phyloP scores from a whole-genome alignment of 2,888 invertebrate species.

The Polyommatus icarus region DNA sequence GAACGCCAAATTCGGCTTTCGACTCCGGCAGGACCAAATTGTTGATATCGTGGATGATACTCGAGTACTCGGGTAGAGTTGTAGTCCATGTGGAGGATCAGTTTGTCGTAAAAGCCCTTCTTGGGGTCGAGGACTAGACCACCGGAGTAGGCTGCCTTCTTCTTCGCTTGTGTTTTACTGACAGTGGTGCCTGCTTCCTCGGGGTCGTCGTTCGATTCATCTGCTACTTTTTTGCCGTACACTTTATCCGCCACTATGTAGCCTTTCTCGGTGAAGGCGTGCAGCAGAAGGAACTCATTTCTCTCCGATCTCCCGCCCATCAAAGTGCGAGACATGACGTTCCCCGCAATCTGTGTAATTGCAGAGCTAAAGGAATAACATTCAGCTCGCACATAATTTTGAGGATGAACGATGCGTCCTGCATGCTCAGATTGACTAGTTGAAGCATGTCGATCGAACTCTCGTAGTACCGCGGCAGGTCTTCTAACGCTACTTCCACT shows the following conservation, averaged over 20 bases:
- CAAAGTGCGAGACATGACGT: slow-evolving; percentile 94
- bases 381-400: slow-evolving; percentile 95
- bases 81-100: slow-evolving; percentile 98
- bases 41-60: slow-evolving; percentile 92
- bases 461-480: slow-evolving; percentile 85
- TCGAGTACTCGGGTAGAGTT: slow-evolving; percentile 99
- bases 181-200: slow-evolving; percentile 54
- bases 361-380: slow-evolving; percentile 94
- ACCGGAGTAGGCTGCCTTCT: slow-evolving; percentile 92
- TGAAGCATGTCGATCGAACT: slow-evolving; percentile 84
- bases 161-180: slow-evolving; percentile 76
- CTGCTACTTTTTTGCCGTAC: slow-evolving; percentile 60
- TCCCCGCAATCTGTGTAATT: slow-evolving; percentile 99
- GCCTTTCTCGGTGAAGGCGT: slow-evolving; percentile 95
- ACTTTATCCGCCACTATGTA: slow-evolving; percentile 96
- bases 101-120: slow-evolving; percentile 97
- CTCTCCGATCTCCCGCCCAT: slow-evolving; percentile 97
- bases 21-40: slow-evolving; percentile 77
- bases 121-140: slow-evolving; percentile 98
- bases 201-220: slow-evolving; percentile 50
- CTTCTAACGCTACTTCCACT: slow-evolving; percentile 85
- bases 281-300: slow-evolving; percentile 96
- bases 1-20: slow-evolving; percentile 85
- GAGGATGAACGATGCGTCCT: slow-evolving; percentile 90
- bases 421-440: slow-evolving; percentile 86